Percentiles rank a stretch among this genome's conserved stretches.
These are phyloP conservation scores for Danio aesculapii DNA, from an alignment of 2,797 vertebrate species.

Conservation along the genomic window DNA sequence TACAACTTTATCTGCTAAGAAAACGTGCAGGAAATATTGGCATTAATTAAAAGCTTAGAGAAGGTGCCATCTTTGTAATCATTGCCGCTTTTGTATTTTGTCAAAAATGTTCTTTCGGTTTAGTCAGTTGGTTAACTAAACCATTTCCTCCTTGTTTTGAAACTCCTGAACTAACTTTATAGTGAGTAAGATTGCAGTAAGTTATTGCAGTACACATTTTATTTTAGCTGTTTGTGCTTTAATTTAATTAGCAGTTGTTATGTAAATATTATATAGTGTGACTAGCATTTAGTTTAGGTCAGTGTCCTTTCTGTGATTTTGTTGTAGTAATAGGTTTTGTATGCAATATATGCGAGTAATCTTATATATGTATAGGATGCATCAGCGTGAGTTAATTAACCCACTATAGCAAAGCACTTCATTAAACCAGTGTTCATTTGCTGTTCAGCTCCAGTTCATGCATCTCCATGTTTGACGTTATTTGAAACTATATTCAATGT, in stretches of 20 bases:
- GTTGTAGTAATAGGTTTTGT: not conserved
- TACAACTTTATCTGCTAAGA: constrained; percentile 78
- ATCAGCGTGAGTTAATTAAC: not conserved
- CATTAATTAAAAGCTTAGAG: not conserved
- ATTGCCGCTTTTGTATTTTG: not conserved
- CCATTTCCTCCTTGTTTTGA: not conserved
- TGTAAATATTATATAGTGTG: not conserved
- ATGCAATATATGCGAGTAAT: no score
- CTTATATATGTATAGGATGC: not conserved
- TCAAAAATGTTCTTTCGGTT: not conserved
- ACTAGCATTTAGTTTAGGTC: not conserved
- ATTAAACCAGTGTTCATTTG: not conserved
- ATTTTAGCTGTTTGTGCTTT: not conserved
- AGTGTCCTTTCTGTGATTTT: not conserved
- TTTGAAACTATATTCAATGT: not conserved
- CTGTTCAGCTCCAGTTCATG: not conserved
- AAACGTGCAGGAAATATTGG: constrained; percentile 44
- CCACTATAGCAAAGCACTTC: not conserved
- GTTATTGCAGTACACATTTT: not conserved
- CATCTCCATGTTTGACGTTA: not conserved
- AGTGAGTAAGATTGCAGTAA: no score
- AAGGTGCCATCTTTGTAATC: not conserved
- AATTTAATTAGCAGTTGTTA: not conserved
- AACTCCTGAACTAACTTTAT: not conserved
- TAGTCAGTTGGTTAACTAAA: not conserved